A percentile compares a stretch with the other conserved stretches of the same genome.
Evolutionary conservation across 1,140 invertebrate species (phyloP).

Genomic region (Macrocentrus cingulum): DNA sequence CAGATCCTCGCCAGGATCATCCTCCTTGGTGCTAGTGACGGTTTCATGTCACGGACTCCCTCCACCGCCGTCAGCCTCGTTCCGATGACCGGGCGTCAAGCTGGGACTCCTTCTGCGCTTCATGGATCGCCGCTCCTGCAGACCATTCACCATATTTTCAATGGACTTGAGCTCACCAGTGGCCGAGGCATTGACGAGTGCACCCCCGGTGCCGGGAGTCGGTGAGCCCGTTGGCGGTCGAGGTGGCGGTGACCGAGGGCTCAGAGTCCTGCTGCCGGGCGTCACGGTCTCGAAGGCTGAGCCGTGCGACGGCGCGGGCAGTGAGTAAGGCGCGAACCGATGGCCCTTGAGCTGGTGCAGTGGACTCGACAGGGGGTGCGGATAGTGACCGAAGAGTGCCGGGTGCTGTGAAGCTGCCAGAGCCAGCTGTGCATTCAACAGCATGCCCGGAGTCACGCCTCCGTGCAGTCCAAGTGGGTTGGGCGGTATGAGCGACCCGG

Average conservation of each 20-base stretch:
- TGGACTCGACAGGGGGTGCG: slow-evolving; percentile 57
- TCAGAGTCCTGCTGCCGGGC: slow-evolving; percentile 66
- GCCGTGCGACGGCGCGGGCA: slow-evolving; percentile 70
- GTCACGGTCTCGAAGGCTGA: slow-evolving; percentile 85
- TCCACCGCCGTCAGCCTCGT: slow-evolving; percentile 44
- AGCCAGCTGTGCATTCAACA: slow-evolving; percentile 81
- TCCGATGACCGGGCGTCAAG: slow-evolving; percentile 44
- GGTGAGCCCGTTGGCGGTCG: slow-evolving; percentile 62
- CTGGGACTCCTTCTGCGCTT: slow-evolving; percentile 52
- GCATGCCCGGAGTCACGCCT: slow-evolving; percentile 70
- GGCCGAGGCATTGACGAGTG: slow-evolving; percentile 55
- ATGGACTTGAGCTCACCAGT: slow-evolving; percentile 88
- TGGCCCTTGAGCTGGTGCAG: slow-evolving; percentile 65
- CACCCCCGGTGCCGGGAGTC: slow-evolving; percentile 58
- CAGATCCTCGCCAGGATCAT: slow-evolving; percentile 32
- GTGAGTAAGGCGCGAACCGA: slow-evolving; percentile 81
- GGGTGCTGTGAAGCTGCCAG: slow-evolving; percentile 77
- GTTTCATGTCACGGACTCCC: slow-evolving; percentile 59
- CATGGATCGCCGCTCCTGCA: slow-evolving; percentile 67
- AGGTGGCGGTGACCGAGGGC: slow-evolving; percentile 68
- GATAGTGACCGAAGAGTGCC: slow-evolving; percentile 71
- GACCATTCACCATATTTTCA: slow-evolving; percentile 94
- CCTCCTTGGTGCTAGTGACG: slow-evolving; percentile 46
- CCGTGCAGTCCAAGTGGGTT: slow-evolving; percentile 65
- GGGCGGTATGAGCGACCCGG: slow-evolving; percentile 69